phyloP scores from a whole-genome alignment of 2,888 invertebrate genomes.

The Macrophya alboannulata region DNA sequence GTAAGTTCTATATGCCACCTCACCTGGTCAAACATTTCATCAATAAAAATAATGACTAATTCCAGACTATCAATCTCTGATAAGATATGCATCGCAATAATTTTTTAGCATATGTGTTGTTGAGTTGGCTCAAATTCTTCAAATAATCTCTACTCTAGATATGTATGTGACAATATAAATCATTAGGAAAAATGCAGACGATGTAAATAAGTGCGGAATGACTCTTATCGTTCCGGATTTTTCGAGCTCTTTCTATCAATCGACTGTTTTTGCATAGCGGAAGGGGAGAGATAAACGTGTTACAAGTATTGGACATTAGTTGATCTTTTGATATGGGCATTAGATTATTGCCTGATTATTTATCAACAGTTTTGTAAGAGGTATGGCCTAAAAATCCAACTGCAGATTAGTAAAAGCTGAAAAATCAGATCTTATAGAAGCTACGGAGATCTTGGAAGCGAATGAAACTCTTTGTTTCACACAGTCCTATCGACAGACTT shows the following conservation, averaged over 20 bases:
- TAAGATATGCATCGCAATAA: slow-evolving; percentile 28
- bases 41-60: slow-evolving; percentile 7
- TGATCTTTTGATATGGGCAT: not conserved
- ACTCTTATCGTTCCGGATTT: not conserved
- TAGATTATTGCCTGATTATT: not conserved
- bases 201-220: not conserved
- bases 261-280: not conserved
- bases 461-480: no score
- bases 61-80: slow-evolving; percentile 11
- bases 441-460: no score
- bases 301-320: not conserved
- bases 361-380: not conserved
- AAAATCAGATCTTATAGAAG: not conserved
- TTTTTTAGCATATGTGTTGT: not conserved
- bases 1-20: not conserved
- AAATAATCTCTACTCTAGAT: not conserved
- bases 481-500: no score
- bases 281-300: not conserved
- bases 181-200: not conserved
- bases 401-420: no score
- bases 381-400: not conserved
- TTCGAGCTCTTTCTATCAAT: not conserved
- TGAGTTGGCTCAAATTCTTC: not conserved
- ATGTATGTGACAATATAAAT: not conserved
- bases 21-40: not conserved